These are phyloP conservation scores for Odontamblyopus lacepedii DNA, from an alignment of 2,797 vertebrate genomes.

Conservation along the genomic window DNA sequence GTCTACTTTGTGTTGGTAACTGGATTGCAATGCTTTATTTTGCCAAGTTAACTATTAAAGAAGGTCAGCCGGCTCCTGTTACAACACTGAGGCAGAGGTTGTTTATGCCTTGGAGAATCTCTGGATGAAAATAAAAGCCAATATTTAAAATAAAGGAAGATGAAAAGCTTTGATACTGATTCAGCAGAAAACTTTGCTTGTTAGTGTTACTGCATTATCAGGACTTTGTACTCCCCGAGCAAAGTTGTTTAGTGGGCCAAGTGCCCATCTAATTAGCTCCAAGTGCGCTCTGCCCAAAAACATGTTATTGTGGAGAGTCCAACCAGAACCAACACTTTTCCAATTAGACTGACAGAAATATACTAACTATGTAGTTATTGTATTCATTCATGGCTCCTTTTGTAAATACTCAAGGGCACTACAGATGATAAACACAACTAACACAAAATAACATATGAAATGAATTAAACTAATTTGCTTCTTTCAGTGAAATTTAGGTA, in stretches of 20 bases:
- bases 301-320: constrained; percentile 41
- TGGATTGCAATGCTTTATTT: constrained; percentile 42
- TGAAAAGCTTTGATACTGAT: constrained; percentile 15
- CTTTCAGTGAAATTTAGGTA: not conserved
- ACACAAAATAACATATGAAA: not conserved
- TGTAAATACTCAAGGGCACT: not conserved
- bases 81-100: constrained; percentile 28
- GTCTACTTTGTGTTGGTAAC: constrained; percentile 58
- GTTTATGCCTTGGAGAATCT: not conserved
- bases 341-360: constrained; percentile 28
- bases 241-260: constrained; percentile 20
- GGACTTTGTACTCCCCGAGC: constrained; percentile 47
- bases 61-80: constrained; percentile 46
- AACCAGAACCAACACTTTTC: constrained; percentile 23
- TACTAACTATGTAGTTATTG: not conserved
- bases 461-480: not conserved
- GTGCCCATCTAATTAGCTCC: constrained; percentile 46
- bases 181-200: constrained; percentile 30
- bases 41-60: constrained; percentile 70
- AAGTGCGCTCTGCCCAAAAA: constrained; percentile 30
- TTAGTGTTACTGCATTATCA: constrained; percentile 43
- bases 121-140: constrained; percentile 14
- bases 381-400: not conserved
- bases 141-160: constrained; percentile 14
- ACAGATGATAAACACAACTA: not conserved